A percentile compares a stretch with the other conserved stretches of the same genome.
These are phyloP conservation scores for Meda fulgida DNA, from an alignment of 2,797 vertebrate species.

Conservation along the genomic window DNA sequence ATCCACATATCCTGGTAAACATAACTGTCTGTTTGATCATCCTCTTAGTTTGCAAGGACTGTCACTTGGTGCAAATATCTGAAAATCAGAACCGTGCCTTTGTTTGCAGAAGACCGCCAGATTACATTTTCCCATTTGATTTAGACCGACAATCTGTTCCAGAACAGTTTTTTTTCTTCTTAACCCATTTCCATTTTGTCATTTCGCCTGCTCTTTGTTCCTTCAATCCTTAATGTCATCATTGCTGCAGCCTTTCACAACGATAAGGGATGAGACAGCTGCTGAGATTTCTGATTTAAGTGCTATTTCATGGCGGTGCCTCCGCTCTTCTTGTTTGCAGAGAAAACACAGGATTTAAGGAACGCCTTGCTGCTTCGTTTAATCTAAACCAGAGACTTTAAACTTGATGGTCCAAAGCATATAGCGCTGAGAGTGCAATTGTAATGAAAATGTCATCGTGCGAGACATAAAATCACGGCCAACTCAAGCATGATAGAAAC, in stretches of 20 bases:
- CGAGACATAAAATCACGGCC: slow-evolving; percentile 52
- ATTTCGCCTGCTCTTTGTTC: slow-evolving; percentile 27
- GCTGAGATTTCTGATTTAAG: slow-evolving; percentile 71
- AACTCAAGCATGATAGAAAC: slow-evolving; percentile 57
- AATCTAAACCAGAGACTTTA: slow-evolving; percentile 63
- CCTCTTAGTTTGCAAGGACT: slow-evolving; percentile 41
- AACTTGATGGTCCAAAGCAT: slow-evolving; percentile 52
- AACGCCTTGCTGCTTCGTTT: slow-evolving; percentile 58
- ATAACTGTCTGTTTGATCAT: slow-evolving; percentile 57
- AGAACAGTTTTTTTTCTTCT: slow-evolving; percentile 21
- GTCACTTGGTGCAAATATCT: slow-evolving; percentile 48
- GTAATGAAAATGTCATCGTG: slow-evolving; percentile 62
- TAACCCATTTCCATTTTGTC: slow-evolving; percentile 50
- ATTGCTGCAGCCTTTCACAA: slow-evolving; percentile 48
- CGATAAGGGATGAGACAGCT: slow-evolving; percentile 55
- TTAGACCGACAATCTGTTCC: slow-evolving; percentile 45
- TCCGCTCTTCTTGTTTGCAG: slow-evolving; percentile 62
- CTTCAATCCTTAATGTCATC: slow-evolving; percentile 51
- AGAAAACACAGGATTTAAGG: slow-evolving; percentile 54
- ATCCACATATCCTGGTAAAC: slow-evolving; percentile 60
- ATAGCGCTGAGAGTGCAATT: slow-evolving; percentile 70
- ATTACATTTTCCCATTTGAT: slow-evolving; percentile 47
- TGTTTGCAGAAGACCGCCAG: slow-evolving; percentile 40
- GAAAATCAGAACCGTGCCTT: slow-evolving; percentile 33
- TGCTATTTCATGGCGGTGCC: slow-evolving; percentile 72